Percentiles rank a stretch among this genome's conserved stretches.
Evolutionary conservation across 2,888 invertebrate species (phyloP).

Genomic region (Eugnorisma glareosa): DNA sequence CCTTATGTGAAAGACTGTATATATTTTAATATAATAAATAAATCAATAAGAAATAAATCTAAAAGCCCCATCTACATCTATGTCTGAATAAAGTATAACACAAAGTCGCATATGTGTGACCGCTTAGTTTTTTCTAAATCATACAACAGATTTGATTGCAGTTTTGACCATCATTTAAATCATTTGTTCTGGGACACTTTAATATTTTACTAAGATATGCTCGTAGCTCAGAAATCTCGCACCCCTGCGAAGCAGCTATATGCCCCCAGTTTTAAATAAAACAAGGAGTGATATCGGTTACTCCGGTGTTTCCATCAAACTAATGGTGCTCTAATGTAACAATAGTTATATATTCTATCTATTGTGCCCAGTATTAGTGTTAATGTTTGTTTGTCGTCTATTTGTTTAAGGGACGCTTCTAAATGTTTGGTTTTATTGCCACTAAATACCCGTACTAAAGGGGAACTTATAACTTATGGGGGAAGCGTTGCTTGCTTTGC

Average conservation of each 20-base stretch:
- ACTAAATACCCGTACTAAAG: constrained; percentile 59
- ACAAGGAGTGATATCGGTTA: constrained; percentile 3
- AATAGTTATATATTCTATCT: constrained; percentile 75
- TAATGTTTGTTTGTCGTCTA: constrained; percentile 73
- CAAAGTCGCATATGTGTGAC: too few species aligned
- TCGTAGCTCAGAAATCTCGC: neutral
- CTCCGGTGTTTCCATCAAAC: constrained; percentile 66
- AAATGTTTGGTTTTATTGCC: constrained; percentile 77
- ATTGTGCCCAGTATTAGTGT: constrained; percentile 73
- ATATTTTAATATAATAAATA: too few species aligned
- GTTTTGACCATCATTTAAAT: neutral
- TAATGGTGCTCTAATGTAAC: constrained; percentile 72
- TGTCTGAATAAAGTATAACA: neutral
- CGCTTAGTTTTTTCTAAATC: neutral
- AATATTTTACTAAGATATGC: neutral
- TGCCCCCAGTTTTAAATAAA: constrained; percentile 11
- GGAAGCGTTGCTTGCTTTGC: constrained; percentile 21
- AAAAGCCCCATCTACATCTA: too few species aligned
- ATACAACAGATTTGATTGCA: neutral
- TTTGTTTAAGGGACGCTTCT: constrained; percentile 76
- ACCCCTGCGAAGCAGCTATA: neutral
- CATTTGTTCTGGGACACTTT: neutral
- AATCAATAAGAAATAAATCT: too few species aligned
- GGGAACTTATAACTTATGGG: constrained; percentile 49
- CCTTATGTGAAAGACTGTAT: neutral